phyloP scores from a whole-genome alignment of 2,888 invertebrate genomes.

The Hydraecia micacea region DNA sequence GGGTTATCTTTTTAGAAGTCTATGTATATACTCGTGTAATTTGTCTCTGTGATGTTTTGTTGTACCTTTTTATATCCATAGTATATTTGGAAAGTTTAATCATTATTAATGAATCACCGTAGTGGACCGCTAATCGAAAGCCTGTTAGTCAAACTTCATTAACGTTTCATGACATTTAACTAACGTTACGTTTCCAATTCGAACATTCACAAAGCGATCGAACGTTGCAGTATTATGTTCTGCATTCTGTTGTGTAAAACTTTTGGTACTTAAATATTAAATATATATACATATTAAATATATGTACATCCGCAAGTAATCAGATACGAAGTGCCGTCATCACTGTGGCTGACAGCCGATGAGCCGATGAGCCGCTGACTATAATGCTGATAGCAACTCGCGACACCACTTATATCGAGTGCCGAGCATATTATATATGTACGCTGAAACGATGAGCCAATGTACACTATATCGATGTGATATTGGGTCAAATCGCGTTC shows the following conservation, averaged over 20 bases:
- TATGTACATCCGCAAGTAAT: neutral
- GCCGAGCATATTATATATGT: neutral
- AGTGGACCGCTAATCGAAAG: neutral
- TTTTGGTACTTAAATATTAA: neutral
- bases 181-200: neutral
- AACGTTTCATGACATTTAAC: neutral
- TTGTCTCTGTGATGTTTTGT: neutral
- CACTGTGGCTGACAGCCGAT: too few species aligned
- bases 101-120: neutral
- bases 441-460: neutral
- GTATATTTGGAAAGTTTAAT: neutral
- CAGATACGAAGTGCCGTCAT: neutral
- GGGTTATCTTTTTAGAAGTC: neutral
- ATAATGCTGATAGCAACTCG: neutral
- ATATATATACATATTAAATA: neutral
- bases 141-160: conserved; percentile 6
- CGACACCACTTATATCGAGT: neutral
- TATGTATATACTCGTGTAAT: too few species aligned
- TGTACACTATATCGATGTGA: neutral
- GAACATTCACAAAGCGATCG: conserved; percentile 5
- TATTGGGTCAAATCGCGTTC: too few species aligned
- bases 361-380: neutral
- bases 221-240: neutral
- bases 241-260: neutral
- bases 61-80: neutral